Percentiles rank a stretch among this genome's conserved stretches.
phyloP scores from a whole-genome alignment of 2,888 invertebrate species.

The Philaethria dido region DNA sequence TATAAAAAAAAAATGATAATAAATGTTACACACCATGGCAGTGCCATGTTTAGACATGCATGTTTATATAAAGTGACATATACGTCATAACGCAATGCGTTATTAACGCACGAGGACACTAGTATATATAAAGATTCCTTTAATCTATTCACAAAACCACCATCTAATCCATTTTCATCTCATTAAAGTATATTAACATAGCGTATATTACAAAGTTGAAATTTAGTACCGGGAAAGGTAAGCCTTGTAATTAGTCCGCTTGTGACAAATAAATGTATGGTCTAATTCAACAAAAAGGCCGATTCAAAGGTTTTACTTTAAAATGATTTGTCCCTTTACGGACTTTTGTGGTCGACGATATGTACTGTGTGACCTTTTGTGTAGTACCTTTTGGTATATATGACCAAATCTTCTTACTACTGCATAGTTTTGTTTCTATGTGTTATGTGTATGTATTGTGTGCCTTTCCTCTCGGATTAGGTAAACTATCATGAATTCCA shows the following conservation, averaged over 20 bases:
- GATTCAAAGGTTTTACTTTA: slow-evolving; percentile 16
- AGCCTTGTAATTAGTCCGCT: slow-evolving; percentile 8
- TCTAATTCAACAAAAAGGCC: slow-evolving; percentile 12
- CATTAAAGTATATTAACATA: slow-evolving; percentile 10
- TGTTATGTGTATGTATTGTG: not conserved
- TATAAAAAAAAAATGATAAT: no score
- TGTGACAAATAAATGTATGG: slow-evolving; percentile 21
- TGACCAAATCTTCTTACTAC: not conserved
- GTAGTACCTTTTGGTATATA: not conserved
- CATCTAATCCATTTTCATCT: not conserved
- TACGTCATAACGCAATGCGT: no score
- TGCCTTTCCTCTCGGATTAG: no score
- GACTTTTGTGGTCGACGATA: slow-evolving; percentile 1
- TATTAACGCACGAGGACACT: no score
- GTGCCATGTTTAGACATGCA: no score
- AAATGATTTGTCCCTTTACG: slow-evolving; percentile 17
- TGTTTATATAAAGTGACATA: no score
- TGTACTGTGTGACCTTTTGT: slow-evolving; percentile 3
- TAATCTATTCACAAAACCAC: not conserved
- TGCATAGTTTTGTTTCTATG: not conserved
- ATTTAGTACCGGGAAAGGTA: slow-evolving; percentile 6
- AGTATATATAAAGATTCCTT: no score
- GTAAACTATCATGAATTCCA: no score
- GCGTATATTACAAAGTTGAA: slow-evolving; percentile 5
- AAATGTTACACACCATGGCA: no score